Base-by-base conservation (phyloP, 1,140 invertebrate genomes). In the Drosophila kepulauana region DNA sequence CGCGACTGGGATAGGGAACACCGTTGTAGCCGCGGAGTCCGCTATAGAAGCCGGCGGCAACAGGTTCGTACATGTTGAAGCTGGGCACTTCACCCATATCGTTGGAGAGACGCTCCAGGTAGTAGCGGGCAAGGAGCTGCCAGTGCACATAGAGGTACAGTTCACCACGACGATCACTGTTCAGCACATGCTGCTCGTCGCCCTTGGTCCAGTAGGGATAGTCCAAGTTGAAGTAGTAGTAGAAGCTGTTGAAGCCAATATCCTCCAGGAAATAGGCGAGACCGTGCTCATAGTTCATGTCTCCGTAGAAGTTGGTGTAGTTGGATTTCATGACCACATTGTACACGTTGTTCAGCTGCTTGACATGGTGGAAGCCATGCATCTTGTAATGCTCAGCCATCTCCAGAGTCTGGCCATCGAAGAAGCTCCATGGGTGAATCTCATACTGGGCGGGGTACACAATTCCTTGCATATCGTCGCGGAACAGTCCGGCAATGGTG, bases 211-310 rank as follows among this genome's bases (percentile, higher is more conserved):
- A 94, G 92, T 93, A 93, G 1, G 94, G 94, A 52, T 91, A 93
- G 45, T 94, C 92, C 35, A 93, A 65, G 77, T 94, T 93, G 91
- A 93, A 93, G 89, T 93, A 94, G 82, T 94, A 94, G 78, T 96
- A 95, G 90, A 94, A 95, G 3, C 94, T 93, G 76, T 96, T 96
- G 38, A 95, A 92, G 25, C 95, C 95, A 75, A 96, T 94, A 79
- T 96, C 95, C 91, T 96, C 95, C 20, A 94, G 94, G 81, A 95
- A 96, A 78, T 96, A 96, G 66, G 94, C 93, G 25, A 96, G 65
- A 8, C 92, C 90, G 64, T 94, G 92, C 41, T 95, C 94, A 30
- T 89, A 82, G 74, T 94, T 92, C 5, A 92, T 52, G 13, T 93
- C 92, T 1, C 93, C 80, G 38, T 94, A 93, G 74, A 92, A 92